Base-by-base conservation (phyloP, 2,797 vertebrate genomes). In the Mallotus villosus region DNA sequence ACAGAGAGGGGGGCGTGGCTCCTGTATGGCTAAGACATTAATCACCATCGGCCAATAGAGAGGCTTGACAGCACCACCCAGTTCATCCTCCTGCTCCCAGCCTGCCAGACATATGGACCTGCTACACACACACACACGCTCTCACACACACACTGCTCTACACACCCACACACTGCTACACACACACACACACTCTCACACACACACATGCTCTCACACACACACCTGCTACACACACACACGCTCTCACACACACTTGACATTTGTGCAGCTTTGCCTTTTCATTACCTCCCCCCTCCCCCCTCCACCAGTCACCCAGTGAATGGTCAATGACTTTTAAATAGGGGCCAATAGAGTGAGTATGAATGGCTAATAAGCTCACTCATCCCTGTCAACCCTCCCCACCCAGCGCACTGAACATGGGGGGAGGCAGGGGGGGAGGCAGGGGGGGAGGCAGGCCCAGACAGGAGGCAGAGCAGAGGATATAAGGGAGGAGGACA, bases 21-120 rank as follows among this genome's bases (percentile, higher is more conserved):
- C 90, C 80, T 78, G 93, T 93, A 95, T 95, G 81, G 90, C 93
- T 95, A 95, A 96, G 94, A 92, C 93, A 96, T 96, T 95, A 95
- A 96, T 96, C 95, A 96, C 92, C 82, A 14, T 63, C 67, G 72
- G 81, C 89, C 93, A 89, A 95, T 95, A 95, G 91, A 53, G 19
- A 53, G 91, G 85, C 70, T 67, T 95, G 95, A 96, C 95, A 96
- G 89, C 89, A 77, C 91, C 89, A 53, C 51, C 51, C 51, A 53
- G 51, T 53, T n/a, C 51, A 41, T 53, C 85, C 51, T 17, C 51
- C 51, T 53, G 51, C 16, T 53, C 51, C 51, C 63, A 41, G 37
- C 37, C 37, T 41, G 37, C 11, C 11, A 41, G 37, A 41, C 70
- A 72, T 72, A 72, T 65, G 70, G 70, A n/a, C 51, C 16, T n/a